Evolutionary conservation across 2,797 vertebrate species (phyloP).

Genomic region (Mustela erminea): DNA sequence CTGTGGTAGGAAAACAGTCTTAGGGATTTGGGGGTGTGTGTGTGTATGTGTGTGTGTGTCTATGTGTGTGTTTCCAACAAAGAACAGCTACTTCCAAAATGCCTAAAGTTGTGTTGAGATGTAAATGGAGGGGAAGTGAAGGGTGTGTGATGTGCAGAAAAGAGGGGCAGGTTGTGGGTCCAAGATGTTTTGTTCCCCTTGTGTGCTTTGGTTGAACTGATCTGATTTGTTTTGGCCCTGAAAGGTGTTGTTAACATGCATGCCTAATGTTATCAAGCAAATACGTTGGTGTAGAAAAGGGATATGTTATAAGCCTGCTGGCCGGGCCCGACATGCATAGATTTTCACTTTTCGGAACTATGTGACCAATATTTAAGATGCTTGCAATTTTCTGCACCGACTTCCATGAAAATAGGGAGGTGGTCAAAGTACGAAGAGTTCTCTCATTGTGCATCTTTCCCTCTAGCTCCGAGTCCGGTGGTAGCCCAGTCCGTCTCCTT

Average conservation of each 20-base stretch:
- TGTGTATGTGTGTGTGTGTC: neutral
- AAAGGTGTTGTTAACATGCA: constrained; percentile 46
- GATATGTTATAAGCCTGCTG: neutral
- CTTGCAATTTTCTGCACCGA: constrained; percentile 59
- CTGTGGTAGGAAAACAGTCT: constrained; percentile 62
- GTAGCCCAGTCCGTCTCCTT: neutral
- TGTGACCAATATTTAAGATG: neutral
- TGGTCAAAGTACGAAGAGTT: constrained; percentile 52
- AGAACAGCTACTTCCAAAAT: constrained; percentile 74
- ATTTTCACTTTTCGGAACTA: constrained; percentile 80
- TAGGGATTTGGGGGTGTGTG: constrained; percentile 24
- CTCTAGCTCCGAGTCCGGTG: neutral
- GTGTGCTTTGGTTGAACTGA: constrained; percentile 45
- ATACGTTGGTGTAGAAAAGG: constrained; percentile 35
- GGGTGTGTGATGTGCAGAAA: neutral
- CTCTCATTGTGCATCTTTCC: neutral
- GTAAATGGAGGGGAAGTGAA: neutral
- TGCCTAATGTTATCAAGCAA: neutral
- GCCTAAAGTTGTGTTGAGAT: constrained; percentile 72
- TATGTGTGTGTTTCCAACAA: neutral
- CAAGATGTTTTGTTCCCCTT: constrained; percentile 13
- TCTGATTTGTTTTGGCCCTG: constrained; percentile 72
- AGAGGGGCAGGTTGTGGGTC: neutral
- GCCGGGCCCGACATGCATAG: neutral
- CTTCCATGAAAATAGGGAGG: constrained; percentile 53